Conservation (phyloP, 2,797 vertebrate species). For the Molossus molossus region DNA sequence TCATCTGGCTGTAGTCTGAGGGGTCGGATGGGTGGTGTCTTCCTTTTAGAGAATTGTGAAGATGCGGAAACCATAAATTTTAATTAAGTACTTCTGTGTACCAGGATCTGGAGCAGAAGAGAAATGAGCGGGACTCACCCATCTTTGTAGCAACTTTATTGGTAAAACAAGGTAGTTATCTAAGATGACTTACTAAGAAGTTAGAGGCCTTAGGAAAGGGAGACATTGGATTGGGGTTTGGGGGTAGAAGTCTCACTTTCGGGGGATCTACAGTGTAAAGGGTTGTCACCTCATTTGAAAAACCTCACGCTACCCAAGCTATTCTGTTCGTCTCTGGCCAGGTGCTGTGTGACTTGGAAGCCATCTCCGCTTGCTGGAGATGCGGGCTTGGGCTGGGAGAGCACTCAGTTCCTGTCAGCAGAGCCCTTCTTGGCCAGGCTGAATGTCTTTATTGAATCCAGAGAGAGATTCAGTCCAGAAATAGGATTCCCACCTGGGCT, state of each 20-base stretch:
- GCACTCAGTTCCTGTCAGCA: not conserved
- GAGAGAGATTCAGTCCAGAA: conserved; percentile 11
- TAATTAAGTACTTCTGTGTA: not conserved
- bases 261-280: not conserved
- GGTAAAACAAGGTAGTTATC: not conserved
- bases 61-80: not conserved
- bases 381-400: not conserved
- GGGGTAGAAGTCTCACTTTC: not conserved
- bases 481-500: not conserved
- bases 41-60: conserved; percentile 6
- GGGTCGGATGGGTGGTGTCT: not conserved
- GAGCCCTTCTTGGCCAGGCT: conserved; percentile 4
- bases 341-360: not conserved
- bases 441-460: conserved; percentile 52
- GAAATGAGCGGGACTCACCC: not conserved
- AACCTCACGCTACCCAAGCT: not conserved
- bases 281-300: not conserved
- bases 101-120: conserved; percentile 1
- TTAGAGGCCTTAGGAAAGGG: not conserved
- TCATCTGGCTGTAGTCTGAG: not conserved
- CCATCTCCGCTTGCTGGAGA: not conserved
- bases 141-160: not conserved
- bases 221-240: not conserved
- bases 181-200: not conserved
- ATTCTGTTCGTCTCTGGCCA: not conserved